Evolutionary conservation across 2,113 vertebrate species (phyloP).

Genomic region (Myanophis thanlyinensis): DNA sequence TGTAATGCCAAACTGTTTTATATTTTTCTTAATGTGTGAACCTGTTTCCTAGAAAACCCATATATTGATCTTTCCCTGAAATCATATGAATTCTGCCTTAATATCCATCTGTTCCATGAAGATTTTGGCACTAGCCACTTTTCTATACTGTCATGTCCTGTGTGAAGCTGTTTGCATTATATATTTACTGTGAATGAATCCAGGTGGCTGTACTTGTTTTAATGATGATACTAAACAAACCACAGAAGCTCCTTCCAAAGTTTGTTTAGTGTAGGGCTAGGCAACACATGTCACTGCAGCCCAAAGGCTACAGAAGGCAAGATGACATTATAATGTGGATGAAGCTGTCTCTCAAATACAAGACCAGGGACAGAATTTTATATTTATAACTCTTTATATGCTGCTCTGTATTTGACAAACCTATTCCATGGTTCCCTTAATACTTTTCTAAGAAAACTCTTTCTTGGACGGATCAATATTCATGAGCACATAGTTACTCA

Average conservation of each 20-base stretch:
- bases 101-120: background rate
- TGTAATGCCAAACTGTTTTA: background rate
- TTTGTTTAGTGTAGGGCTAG: background rate
- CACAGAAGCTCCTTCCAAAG: background rate
- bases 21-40: background rate
- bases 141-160: background rate
- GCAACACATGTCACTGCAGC: background rate
- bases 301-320: background rate
- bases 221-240: background rate
- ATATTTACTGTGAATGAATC: background rate
- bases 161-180: background rate
- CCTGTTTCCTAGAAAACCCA: background rate
- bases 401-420: background rate
- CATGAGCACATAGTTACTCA: background rate
- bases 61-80: background rate
- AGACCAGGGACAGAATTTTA: background rate
- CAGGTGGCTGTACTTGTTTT: background rate
- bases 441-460: background rate
- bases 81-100: background rate
- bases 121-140: background rate
- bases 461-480: background rate
- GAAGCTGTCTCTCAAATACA: background rate
- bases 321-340: background rate
- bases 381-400: background rate
- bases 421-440: background rate